phyloP scores from a whole-genome alignment of 2,797 vertebrate species.

The Tinamus major region DNA sequence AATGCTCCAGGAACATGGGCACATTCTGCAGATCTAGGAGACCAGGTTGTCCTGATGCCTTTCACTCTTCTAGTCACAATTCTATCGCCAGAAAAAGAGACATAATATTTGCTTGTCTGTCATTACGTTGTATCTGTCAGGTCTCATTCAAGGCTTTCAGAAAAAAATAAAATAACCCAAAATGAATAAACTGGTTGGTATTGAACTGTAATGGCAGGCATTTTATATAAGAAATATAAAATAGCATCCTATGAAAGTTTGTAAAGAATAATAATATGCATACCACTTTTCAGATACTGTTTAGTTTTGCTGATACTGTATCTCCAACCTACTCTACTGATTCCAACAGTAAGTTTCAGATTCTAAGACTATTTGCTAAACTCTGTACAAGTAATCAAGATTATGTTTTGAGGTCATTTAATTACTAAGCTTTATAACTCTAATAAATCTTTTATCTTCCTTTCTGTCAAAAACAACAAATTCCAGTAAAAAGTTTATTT shows the following conservation, averaged over 20 bases:
- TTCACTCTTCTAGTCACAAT: not conserved
- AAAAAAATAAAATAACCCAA: not conserved
- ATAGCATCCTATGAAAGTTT: not conserved
- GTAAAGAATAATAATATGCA: not conserved
- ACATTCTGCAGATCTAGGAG: not conserved
- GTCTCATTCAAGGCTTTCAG: not conserved
- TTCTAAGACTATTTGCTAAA: not conserved
- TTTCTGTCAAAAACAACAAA: not conserved
- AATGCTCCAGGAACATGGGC: not conserved
- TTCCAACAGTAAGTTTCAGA: not conserved
- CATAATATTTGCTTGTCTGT: not conserved
- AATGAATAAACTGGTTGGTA: not conserved
- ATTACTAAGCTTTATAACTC: not conserved
- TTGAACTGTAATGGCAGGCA: not conserved
- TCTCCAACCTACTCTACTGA: not conserved
- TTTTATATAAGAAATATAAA: not conserved
- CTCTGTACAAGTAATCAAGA: not conserved
- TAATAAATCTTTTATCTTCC: not conserved
- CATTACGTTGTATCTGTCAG: not conserved
- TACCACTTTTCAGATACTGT: not conserved
- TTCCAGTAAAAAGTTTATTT: not conserved
- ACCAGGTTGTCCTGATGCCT: not conserved
- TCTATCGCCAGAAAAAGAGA: not conserved
- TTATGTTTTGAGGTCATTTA: not conserved
- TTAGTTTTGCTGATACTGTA: not conserved